Conservation (phyloP, 2,888 invertebrate genomes). For the Diaprepes abbreviatus region DNA sequence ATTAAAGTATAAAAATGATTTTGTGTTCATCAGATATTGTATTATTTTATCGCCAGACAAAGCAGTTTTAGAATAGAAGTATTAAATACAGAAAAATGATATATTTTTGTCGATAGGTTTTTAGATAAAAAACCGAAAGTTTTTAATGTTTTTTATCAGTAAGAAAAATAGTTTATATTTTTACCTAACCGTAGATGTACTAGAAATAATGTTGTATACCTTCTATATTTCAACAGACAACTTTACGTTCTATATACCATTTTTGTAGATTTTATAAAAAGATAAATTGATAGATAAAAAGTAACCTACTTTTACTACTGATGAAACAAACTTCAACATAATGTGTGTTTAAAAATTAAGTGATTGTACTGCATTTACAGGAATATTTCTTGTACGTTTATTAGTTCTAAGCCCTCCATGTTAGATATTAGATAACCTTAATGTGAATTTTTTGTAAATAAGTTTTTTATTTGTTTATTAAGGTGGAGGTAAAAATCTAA, state of each 20-base stretch:
- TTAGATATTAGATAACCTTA: conserved; percentile 2
- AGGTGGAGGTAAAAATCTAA: too few relatives aligned
- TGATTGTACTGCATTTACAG: conserved; percentile 32
- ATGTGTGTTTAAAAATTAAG: conserved; percentile 20
- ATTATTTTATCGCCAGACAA: too few relatives aligned
- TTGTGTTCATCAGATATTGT: conserved; percentile 32
- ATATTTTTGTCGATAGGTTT: background rate
- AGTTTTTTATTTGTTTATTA: background rate
- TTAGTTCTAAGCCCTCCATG: conserved; percentile 21
- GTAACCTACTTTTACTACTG: background rate
- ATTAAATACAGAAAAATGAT: conserved; percentile 8
- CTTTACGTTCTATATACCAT: too few relatives aligned
- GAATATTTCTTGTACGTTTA: conserved; percentile 26
- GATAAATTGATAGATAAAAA: too few relatives aligned
- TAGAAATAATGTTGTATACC: too few relatives aligned
- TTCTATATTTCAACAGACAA: too few relatives aligned
- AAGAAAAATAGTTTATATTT: too few relatives aligned
- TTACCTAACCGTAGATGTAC: too few relatives aligned
- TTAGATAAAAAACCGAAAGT: background rate
- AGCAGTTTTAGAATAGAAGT: conserved; percentile 15
- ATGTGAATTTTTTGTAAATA: conserved; percentile 21
- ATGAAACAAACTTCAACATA: conserved; percentile 2
- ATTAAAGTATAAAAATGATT: conserved; percentile 14
- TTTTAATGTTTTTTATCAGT: background rate
- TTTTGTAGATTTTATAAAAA: too few relatives aligned